Conservation (phyloP, 1,140 invertebrate genomes). For the Drosophila pectinifera region DNA sequence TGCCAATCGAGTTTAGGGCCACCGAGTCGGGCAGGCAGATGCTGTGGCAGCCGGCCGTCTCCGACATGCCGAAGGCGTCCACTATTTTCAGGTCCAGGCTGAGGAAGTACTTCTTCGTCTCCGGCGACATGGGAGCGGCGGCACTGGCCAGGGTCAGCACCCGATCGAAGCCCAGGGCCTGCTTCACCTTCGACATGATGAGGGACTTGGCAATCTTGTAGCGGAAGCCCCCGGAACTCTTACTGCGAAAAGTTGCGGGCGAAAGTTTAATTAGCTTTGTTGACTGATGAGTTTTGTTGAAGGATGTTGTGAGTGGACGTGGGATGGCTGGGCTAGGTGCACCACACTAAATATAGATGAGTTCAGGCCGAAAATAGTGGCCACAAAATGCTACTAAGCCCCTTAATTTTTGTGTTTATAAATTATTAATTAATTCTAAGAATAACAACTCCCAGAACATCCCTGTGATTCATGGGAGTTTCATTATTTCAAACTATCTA, state of each 20-base stretch:
- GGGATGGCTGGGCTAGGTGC: constrained; percentile 1
- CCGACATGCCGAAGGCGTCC: constrained; percentile 95
- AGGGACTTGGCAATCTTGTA: constrained; percentile 83
- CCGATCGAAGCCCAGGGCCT: constrained; percentile 91
- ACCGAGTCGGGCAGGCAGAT: constrained; percentile 86
- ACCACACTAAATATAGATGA: constrained; percentile 22
- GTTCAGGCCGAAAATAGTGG: not conserved
- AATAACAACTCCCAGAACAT: not conserved
- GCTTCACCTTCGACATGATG: constrained; percentile 89
- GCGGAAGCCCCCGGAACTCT: constrained; percentile 73
- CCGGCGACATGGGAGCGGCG: constrained; percentile 93
- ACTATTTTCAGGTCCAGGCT: constrained; percentile 93
- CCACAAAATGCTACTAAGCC: not conserved
- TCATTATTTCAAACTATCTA: not conserved
- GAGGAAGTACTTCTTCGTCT: constrained; percentile 95
- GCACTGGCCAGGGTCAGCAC: constrained; percentile 90
- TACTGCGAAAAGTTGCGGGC: constrained; percentile 51
- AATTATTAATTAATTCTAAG: not conserved
- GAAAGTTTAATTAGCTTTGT: constrained; percentile 71
- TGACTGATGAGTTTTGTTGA: constrained; percentile 56
- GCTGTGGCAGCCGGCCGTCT: constrained; percentile 91
- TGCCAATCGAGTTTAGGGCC: constrained; percentile 89
- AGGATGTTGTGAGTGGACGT: constrained; percentile 8
- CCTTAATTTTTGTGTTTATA: not conserved
- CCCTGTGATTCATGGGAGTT: not conserved